Base-by-base conservation (phyloP, 2,797 vertebrate species). In the Tenualosa thibaudeaui region DNA sequence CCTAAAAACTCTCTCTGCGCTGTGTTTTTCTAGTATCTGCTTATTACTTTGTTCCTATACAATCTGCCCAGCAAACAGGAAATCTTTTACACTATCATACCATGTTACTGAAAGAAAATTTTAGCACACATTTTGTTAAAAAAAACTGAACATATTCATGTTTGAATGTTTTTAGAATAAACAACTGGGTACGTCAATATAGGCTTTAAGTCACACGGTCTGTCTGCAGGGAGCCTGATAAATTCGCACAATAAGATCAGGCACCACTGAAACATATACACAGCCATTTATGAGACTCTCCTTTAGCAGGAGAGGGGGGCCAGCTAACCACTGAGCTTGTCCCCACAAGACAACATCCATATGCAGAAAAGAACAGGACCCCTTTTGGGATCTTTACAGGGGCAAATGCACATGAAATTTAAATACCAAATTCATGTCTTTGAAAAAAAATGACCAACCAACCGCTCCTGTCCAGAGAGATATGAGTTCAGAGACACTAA, bases 321-420 rank as follows among this genome's bases (percentile, higher is more conserved):
- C 3, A 9, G 26, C 26, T 12, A 37, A 37, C 24, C 65, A 19
- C 5, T 22, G 3, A 22, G 71, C 40, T 9, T 46, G 71, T 78
- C 71, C 71, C 71, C 37, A 78, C 71, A 46, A 78, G 37, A 78
- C 71, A 78, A 78, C 71, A 78, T 78, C 37, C 71, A 78, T 78
- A 78, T 78, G 71, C 71, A 78, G 19, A 46, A 7, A 46, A 6
- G 40, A 43, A 43, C 13, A 75, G 3, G 37, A 15, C 68, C 68
- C 68, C 68, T 43, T 5, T 3, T 75, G 71, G 37, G 37, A 78
- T 17, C 3, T 5, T 9, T 78, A 8, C 5, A 19, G 19, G 40
- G 40, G 71, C 31, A 75, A 75, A 75, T 40, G 43, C 17, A 9
- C 46, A 4, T 78, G 3, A 22, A 78, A 78, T 78, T 43, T 46